A percentile compares a stretch with the other conserved stretches of the same genome.
These are phyloP conservation scores for Halictus ligatus DNA, from an alignment of 2,888 invertebrate species.

Conservation along the genomic window DNA sequence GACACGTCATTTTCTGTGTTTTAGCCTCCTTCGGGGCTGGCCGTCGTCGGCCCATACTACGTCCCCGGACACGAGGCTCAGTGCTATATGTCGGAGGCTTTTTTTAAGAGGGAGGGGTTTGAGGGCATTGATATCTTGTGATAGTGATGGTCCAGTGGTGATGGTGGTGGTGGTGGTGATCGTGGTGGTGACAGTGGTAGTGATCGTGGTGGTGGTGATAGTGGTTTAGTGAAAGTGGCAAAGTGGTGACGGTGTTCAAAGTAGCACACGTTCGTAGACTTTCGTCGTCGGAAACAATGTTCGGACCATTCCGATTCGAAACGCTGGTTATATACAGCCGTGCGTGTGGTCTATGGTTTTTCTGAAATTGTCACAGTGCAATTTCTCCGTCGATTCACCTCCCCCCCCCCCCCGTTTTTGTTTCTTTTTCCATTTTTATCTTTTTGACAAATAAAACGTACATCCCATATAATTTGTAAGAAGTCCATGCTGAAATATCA, in stretches of 20 bases:
- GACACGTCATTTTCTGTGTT: constrained; percentile 73
- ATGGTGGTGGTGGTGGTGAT: constrained; percentile 58
- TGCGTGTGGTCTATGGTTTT: constrained; percentile 64
- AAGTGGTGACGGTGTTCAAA: constrained; percentile 66
- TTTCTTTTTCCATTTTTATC: background rate
- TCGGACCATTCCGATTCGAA: constrained; percentile 23
- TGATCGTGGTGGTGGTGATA: constrained; percentile 51
- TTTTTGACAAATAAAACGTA: background rate
- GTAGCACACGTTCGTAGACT: constrained; percentile 63
- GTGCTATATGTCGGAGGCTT: constrained; percentile 84
- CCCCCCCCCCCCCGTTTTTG: background rate
- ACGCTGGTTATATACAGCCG: constrained; percentile 59
- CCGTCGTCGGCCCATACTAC: constrained; percentile 82
- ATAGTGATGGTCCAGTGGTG: constrained; percentile 66
- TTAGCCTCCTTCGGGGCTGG: constrained; percentile 83
- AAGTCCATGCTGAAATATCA: background rate
- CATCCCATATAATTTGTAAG: background rate
- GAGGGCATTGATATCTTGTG: constrained; percentile 66
- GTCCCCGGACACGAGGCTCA: constrained; percentile 85
- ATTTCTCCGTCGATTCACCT: constrained; percentile 51
- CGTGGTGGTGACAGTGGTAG: constrained; percentile 61
- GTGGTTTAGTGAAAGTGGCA: constrained; percentile 49
- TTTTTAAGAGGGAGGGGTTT: constrained; percentile 54
- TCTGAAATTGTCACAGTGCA: constrained; percentile 41
- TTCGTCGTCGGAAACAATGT: constrained; percentile 36